These are phyloP conservation scores for Dermochelys coriacea DNA, from an alignment of 2,797 vertebrate species.

Conservation along the genomic window DNA sequence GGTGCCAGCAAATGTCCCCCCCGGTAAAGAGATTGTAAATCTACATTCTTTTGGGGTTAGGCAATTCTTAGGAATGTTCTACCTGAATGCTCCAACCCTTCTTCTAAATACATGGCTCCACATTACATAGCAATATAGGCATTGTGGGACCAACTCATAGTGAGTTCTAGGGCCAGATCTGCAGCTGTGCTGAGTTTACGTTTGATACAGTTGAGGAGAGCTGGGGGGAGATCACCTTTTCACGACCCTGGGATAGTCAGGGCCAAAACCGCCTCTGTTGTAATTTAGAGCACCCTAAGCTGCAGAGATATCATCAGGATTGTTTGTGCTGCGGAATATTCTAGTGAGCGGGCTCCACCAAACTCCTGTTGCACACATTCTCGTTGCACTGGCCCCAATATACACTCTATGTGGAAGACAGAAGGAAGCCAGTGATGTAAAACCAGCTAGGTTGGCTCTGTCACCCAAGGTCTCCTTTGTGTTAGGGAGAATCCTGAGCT, in stretches of 20 bases:
- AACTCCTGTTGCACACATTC: background rate
- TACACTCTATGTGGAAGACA: background rate
- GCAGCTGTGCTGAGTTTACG: conserved; percentile 35
- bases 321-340: background rate
- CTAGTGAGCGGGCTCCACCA: background rate
- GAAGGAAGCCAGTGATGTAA: background rate
- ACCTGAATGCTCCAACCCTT: conserved; percentile 34
- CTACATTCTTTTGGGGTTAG: conserved; percentile 66
- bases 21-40: conserved; percentile 63
- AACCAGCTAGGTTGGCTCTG: background rate
- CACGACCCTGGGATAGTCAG: background rate
- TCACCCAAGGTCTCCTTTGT: background rate
- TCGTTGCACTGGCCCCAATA: background rate
- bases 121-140: conserved; percentile 13
- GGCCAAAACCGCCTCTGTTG: background rate
- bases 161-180: conserved; percentile 2
- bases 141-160: conserved; percentile 6
- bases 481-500: background rate
- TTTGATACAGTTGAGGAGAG: background rate
- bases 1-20: conserved; percentile 71
- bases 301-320: background rate
- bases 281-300: background rate
- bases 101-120: conserved; percentile 24
- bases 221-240: conserved; percentile 10
- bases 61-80: conserved; percentile 68